These are phyloP conservation scores for Cisticola juncidis DNA, from an alignment of 2,113 vertebrate species.

Conservation along the genomic window DNA sequence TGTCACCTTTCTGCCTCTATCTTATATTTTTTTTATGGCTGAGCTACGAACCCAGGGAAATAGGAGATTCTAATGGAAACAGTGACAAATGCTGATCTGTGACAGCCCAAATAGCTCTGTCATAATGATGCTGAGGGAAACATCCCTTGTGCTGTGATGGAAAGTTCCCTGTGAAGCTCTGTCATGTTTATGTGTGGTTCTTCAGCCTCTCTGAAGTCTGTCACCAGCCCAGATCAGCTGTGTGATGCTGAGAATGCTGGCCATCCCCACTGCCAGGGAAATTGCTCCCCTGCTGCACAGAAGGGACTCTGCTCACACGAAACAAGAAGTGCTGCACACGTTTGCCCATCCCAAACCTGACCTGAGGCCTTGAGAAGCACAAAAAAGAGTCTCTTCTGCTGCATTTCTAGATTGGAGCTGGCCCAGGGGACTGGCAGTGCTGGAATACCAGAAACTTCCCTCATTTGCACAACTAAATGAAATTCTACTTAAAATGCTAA, in stretches of 20 bases:
- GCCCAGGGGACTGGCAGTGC: background rate
- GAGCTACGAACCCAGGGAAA: conserved; percentile 21
- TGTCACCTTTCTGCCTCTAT: background rate
- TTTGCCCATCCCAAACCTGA: background rate
- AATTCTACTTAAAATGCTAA: background rate
- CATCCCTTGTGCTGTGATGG: conserved; percentile 17
- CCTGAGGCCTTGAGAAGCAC: background rate
- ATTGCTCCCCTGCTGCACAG: background rate
- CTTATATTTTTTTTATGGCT: conserved; percentile 46
- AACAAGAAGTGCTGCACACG: background rate
- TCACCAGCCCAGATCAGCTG: background rate
- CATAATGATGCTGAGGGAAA: conserved; percentile 12
- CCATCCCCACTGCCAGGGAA: background rate
- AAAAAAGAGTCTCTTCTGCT: background rate
- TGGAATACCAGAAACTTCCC: background rate
- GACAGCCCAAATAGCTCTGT: background rate
- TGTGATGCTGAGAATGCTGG: background rate
- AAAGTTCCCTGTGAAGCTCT: background rate
- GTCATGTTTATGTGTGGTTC: background rate
- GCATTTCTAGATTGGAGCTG: background rate
- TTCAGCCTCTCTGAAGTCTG: background rate
- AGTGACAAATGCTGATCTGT: conserved; percentile 49
- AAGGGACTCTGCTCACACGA: background rate
- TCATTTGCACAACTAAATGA: background rate
- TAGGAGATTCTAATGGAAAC: conserved; percentile 37